Evolutionary conservation across 2,888 invertebrate species (phyloP).

Genomic region (Pseudococcus jackbeardsleyi): DNA sequence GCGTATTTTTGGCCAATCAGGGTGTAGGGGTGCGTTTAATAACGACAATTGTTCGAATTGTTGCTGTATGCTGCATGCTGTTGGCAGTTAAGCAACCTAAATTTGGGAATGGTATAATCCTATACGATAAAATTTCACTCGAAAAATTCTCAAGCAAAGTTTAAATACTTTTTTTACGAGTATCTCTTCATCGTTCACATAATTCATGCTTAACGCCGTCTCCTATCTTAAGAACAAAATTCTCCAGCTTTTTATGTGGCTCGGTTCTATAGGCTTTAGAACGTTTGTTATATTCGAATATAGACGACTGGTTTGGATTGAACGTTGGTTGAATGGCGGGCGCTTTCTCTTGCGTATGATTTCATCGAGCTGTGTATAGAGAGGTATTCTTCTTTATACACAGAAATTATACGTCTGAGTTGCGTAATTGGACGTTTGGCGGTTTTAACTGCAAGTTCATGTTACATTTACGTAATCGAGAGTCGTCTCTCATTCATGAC

Average conservation of each 20-base stretch:
- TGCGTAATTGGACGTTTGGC: conserved; percentile 57
- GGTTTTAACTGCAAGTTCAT: conserved; percentile 58
- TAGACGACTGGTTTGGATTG: conserved; percentile 27
- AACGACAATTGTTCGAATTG: no score
- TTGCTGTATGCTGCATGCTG: no score
- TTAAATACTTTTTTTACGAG: background rate
- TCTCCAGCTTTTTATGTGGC: background rate
- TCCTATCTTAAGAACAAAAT: background rate
- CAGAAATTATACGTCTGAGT: conserved; percentile 52
- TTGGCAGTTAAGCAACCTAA: no score
- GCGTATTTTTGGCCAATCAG: no score
- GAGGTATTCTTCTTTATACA: conserved; percentile 22
- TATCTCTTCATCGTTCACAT: background rate
- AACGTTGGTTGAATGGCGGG: conserved; percentile 11
- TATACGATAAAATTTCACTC: background rate
- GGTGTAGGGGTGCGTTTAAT: no score
- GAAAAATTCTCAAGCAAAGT: background rate
- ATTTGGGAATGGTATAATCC: background rate
- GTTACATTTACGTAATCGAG: conserved; percentile 56
- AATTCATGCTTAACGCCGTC: background rate
- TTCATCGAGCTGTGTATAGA: conserved; percentile 23
- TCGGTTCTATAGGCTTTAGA: background rate
- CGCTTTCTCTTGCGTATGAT: conserved; percentile 52
- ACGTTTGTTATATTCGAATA: conserved; percentile 11
- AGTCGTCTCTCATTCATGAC: conserved; percentile 54